Evolutionary conservation across 2,888 invertebrate species (phyloP).

Genomic region (Leptinotarsa haldemani): DNA sequence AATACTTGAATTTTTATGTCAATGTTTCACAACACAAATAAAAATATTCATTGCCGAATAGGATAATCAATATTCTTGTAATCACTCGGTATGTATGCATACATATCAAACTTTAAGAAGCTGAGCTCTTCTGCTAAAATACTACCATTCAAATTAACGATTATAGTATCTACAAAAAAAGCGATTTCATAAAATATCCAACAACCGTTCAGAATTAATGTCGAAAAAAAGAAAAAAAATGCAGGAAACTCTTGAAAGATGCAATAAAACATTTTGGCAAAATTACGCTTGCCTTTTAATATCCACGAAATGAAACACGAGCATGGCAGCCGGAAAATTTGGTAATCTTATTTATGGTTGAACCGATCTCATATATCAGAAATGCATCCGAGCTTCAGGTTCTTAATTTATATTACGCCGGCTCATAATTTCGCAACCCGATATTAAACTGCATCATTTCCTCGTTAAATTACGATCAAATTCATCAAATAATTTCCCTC

Average conservation of each 20-base stretch:
- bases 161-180: slow-evolving; percentile 4
- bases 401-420: slow-evolving; percentile 40
- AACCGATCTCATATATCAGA: slow-evolving; percentile 36
- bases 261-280: slow-evolving; percentile 29
- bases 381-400: slow-evolving; percentile 34
- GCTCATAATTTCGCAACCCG: slow-evolving; percentile 37
- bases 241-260: background rate
- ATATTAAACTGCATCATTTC: slow-evolving; percentile 37
- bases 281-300: slow-evolving; percentile 35
- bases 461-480: slow-evolving; percentile 35
- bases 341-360: slow-evolving; percentile 41
- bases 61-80: too few species aligned
- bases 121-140: background rate
- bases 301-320: slow-evolving; percentile 24
- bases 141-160: background rate
- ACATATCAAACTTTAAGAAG: too few species aligned
- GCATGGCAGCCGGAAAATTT: slow-evolving; percentile 28
- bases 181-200: background rate
- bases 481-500: slow-evolving; percentile 14
- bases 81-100: too few species aligned
- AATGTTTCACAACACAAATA: too few species aligned
- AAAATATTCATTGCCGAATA: too few species aligned
- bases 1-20: too few species aligned
- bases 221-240: background rate
- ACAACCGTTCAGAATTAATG: background rate